Evolutionary conservation across 37 sponge, comb jelly and placozoan genomes (phyloP).

Genomic region (Lycopodina hypogea): DNA sequence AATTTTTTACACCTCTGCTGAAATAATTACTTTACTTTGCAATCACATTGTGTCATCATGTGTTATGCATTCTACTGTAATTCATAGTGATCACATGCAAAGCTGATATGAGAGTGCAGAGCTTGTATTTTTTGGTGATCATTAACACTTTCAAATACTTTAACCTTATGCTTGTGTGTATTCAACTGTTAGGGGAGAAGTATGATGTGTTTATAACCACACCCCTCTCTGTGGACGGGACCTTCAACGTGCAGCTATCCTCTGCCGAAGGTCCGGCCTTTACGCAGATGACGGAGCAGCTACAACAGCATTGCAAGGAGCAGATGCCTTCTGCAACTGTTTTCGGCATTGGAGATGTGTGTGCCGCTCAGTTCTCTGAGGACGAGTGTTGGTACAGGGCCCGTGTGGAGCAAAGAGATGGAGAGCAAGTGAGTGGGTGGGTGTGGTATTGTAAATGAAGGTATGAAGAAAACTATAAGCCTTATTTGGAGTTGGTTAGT

Average conservation of each 20-base stretch:
- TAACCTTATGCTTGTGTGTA: neutral
- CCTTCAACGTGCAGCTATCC: slow-evolving; percentile 17
- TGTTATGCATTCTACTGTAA: no score
- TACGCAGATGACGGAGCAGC: neutral
- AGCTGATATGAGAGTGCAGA: no score
- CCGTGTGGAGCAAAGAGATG: neutral
- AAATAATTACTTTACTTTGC: no score
- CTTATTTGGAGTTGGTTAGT: no score
- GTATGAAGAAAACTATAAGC: no score
- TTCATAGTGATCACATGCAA: no score
- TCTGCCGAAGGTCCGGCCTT: neutral
- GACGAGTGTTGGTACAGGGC: slow-evolving; percentile 30
- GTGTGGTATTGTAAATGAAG: no score
- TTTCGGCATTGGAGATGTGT: slow-evolving; percentile 37
- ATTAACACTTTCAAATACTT: no score
- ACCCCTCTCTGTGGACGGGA: neutral
- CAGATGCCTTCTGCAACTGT: slow-evolving; percentile 15
- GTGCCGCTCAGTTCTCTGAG: slow-evolving; percentile 27
- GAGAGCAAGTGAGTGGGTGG: slow-evolving; percentile 11
- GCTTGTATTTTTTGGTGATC: no score
- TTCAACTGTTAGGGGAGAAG: slow-evolving; percentile 4
- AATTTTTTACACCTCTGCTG: no score
- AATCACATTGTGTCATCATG: no score
- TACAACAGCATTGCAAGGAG: neutral
- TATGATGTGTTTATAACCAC: neutral